Evolutionary conservation across 2,113 vertebrate species (phyloP), one percentile per base, ranked within the genome.

Genomic region (Myrmecobius fasciatus): DNA sequence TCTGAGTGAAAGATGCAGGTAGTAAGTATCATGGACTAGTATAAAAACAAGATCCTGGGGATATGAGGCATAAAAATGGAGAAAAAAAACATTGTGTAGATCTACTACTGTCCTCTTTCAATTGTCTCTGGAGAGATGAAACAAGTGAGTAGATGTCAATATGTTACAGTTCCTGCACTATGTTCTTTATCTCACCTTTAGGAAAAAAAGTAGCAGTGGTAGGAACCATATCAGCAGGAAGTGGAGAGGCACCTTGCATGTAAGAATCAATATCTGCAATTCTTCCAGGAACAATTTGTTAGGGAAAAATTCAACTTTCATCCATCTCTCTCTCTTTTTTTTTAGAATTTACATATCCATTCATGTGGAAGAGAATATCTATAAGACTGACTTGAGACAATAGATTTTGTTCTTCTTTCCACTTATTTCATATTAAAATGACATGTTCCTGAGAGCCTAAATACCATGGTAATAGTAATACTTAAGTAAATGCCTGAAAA

Each of bases 31-130:
- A 92, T 43, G 90, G 0, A 92, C 52, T 48, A 24, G 12, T 94
- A 89, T 48, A 24, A 96, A 92, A 95, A 89, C 49, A 92, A 93
- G 93, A 91, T 43, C 10, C 3, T 60, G 52, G 52, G 43, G 48
- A 10, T 93, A 11, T 53, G 67, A 89, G 31, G 3, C 90, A 36
- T 53, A 7, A 94, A 94, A 67, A 11, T 47, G 11, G 88, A 91
- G 2, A 47, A 31, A 92, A 89, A 89, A 92, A 89, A 89, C 31
- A 47, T 0, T 1, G 22, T 24, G 8, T 8, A 51, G 47, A 89
- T 9, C 3, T 8, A 36, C n/a, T 56, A n/a, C 28, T 14, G 0
- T 25, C 24, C 26, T 60, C 28, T 31, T 52, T 43, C 8, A 43
- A 26, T 60, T 52, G 10, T 24, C 25, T 52, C 54, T 25, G 0